Percentiles rank a stretch among this genome's conserved stretches.
These are phyloP conservation scores for Drosophila tani DNA, from an alignment of 1,140 invertebrate genomes.

Conservation along the genomic window DNA sequence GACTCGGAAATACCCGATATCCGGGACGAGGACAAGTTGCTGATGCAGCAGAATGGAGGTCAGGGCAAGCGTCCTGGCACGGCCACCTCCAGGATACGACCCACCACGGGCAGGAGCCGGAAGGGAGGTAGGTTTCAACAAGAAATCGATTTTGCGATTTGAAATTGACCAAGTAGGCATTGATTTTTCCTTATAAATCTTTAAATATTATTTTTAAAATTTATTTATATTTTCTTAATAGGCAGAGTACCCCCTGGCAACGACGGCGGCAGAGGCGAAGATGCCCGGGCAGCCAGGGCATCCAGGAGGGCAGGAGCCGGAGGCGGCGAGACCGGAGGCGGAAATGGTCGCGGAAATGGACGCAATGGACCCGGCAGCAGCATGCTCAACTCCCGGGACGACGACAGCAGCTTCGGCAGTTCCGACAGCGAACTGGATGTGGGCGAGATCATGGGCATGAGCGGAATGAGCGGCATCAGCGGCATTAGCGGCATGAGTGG, in stretches of 20 bases:
- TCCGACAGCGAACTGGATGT: constrained; percentile 81
- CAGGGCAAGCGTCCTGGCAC: constrained; percentile 64
- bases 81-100: constrained; percentile 72
- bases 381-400: constrained; percentile 56
- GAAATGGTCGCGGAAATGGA: constrained; percentile 30
- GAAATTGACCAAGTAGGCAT: too few species aligned
- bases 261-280: neutral
- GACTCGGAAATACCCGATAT: constrained; percentile 77
- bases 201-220: too few species aligned
- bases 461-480: constrained; percentile 37
- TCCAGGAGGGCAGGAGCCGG: neutral
- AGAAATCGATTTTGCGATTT: too few species aligned
- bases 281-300: constrained; percentile 2
- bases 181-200: neutral
- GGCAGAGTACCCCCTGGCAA: neutral
- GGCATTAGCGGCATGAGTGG: constrained; percentile 57
- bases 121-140: constrained; percentile 21
- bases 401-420: constrained; percentile 83
- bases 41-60: constrained; percentile 31
- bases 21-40: constrained; percentile 72
- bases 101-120: constrained; percentile 75
- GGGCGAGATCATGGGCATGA: constrained; percentile 73
- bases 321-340: neutral
- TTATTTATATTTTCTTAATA: neutral
- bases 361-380: constrained; percentile 46